Evolutionary conservation across 2,888 invertebrate species (phyloP), one percentile per base, ranked within the genome.

Genomic region (Trichacis sp.): DNA sequence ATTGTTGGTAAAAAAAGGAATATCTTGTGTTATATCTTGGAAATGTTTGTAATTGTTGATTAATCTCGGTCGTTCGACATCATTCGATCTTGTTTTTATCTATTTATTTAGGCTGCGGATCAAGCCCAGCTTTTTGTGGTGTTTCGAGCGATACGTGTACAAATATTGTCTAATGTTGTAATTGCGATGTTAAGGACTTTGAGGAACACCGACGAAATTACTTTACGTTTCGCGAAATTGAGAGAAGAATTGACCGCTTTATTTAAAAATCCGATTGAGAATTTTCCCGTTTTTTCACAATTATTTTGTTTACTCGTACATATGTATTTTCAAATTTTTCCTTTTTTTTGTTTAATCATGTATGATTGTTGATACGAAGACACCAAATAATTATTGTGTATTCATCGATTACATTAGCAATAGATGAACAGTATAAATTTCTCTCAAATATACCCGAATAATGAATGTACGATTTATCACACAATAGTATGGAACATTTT

Each of bases 401-500:
- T 55, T 49, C 14, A 45, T 51, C 11, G 29, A 55, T 49, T 48
- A 53, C 50, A 59, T 30, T 58, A 57, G 51, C 55, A 55, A 55
- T 64, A 64, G 55, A 3, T 29, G 8, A 48, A 42, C 9, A 42
- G 9, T 55, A 29, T 64, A 64, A 45, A 14, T 54, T 30, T 42
- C 49, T 43, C 19, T 14, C 47, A 51, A 42, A 9, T 55, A 40
- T 55, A 51, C n/a, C 52, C 40, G 55, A 55, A 55, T 59, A 54
- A 12, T 40, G 45, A 42, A 48, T 64, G 55, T 64, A 51, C 29
- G 57, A 64, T 64, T 64, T 64, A 50, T 64, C 58, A 54, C 58
- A 64, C 46, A 46, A 50, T 36, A 42, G 42, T 36, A 57, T 42
- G 42, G 42, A 42, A 17, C 3, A 4, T 15, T 42, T 42, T 18